Conservation (phyloP, 2,888 invertebrate species). For the Cylindroiulus punctatus region DNA sequence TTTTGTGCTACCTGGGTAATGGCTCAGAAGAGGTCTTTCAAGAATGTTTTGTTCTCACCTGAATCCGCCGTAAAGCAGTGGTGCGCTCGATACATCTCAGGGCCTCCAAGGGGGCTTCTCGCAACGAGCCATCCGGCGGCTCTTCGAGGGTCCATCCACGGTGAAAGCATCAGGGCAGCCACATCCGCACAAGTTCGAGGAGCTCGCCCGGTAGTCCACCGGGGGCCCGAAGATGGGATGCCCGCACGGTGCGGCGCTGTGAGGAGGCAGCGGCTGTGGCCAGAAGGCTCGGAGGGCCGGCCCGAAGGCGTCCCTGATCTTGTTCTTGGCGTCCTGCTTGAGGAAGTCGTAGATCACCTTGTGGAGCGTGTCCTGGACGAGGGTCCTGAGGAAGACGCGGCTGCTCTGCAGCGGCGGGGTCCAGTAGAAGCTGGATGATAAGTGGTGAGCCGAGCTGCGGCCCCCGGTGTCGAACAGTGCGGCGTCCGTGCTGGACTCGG, state of each 20-base stretch:
- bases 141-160: neutral
- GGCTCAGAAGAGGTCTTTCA: too few relatives aligned
- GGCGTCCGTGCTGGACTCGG: neutral
- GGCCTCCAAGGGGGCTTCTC: neutral
- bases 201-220: neutral
- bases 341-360: neutral
- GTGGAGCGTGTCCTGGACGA: neutral
- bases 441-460: neutral
- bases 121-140: neutral
- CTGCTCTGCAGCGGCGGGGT: neutral
- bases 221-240: neutral
- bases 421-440: neutral
- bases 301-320: neutral
- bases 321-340: neutral
- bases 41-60: too few relatives aligned
- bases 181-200: neutral
- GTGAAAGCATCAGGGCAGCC: too few relatives aligned
- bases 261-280: too few relatives aligned
- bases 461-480: neutral
- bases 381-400: neutral
- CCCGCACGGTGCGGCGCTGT: neutral
- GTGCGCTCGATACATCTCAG: too few relatives aligned
- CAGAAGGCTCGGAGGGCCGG: neutral
- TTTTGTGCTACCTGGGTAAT: too few relatives aligned
- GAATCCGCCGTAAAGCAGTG: too few relatives aligned